Evolutionary conservation across 2,888 invertebrate genomes (phyloP).

Genomic region (Linnaemya tessellans): DNA sequence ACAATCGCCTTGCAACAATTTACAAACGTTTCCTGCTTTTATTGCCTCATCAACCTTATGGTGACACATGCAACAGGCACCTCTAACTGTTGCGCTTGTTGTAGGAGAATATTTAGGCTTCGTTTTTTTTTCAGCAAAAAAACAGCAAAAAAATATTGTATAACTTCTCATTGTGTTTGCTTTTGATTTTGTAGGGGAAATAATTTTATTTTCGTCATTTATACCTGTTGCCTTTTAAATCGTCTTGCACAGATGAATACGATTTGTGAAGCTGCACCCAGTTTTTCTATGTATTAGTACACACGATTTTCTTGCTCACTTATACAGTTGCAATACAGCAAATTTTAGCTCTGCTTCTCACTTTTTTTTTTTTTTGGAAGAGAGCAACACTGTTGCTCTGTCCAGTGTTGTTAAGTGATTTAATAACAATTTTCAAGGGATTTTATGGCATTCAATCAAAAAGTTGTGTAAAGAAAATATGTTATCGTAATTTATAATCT

Average conservation of each 20-base stretch:
- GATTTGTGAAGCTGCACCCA: constrained; percentile 71
- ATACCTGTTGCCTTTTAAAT: constrained; percentile 72
- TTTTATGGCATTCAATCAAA: background rate
- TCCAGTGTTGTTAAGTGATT: constrained; percentile 58
- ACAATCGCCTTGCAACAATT: constrained; percentile 17
- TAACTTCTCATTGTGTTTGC: constrained; percentile 1
- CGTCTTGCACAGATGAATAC: background rate
- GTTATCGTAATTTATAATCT: too few relatives aligned
- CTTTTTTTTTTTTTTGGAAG: constrained; percentile 13
- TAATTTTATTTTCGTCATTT: constrained; percentile 44
- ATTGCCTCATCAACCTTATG: background rate
- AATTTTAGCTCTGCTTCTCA: constrained; percentile 10
- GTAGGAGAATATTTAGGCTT: constrained; percentile 46
- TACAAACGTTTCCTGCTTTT: background rate
- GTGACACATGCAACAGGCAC: constrained; percentile 79
- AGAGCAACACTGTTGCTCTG: background rate
- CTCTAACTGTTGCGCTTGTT: constrained; percentile 74
- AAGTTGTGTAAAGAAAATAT: background rate
- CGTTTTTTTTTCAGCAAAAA: background rate
- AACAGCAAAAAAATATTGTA: constrained; percentile 1
- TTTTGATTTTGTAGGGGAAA: constrained; percentile 34
- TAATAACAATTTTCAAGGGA: background rate
- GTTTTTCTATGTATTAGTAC: constrained; percentile 65
- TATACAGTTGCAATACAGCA: constrained; percentile 43
- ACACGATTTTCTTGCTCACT: constrained; percentile 3